phyloP scores from a whole-genome alignment of 30 jellyfish, hydroid and myxozoan species.

The Chironex yamaguchii region DNA sequence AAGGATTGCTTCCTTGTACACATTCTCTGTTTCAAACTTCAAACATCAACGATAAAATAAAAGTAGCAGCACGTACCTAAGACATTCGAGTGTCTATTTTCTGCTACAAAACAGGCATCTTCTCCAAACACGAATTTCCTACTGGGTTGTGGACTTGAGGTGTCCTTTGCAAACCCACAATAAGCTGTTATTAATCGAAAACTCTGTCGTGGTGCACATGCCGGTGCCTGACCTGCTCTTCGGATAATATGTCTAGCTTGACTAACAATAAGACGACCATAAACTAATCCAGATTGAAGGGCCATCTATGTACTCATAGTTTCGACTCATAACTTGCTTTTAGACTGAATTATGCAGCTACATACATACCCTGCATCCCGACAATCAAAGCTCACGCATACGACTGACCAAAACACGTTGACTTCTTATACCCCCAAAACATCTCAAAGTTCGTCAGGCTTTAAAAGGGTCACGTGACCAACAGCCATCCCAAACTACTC shows the following conservation, averaged over 20 bases:
- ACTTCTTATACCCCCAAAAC: no score
- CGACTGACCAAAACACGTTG: no score
- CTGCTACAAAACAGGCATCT: slow-evolving; percentile 82
- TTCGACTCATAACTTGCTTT: no score
- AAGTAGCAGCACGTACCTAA: slow-evolving; percentile 77
- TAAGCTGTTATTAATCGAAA: slow-evolving; percentile 70
- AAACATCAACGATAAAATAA: no score
- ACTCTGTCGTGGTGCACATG: slow-evolving; percentile 29
- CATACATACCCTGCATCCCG: no score
- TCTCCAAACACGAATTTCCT: slow-evolving; percentile 76
- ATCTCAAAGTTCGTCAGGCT: no score
- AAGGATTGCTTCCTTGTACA: no score
- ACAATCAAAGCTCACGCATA: no score
- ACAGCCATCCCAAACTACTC: no score
- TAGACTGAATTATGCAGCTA: no score
- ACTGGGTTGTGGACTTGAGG: slow-evolving; percentile 61
- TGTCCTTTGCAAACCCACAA: slow-evolving; percentile 79
- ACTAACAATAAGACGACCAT: slow-evolving; percentile 71
- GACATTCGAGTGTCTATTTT: slow-evolving; percentile 66
- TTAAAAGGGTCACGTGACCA: no score
- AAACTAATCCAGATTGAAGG: slow-evolving; percentile 80
- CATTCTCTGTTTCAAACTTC: no score
- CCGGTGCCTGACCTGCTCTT: slow-evolving; percentile 19
- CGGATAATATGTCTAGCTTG: slow-evolving; percentile 75
- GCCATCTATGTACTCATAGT: slow-evolving; percentile 58